phyloP scores from a whole-genome alignment of 2,888 invertebrate species.

The Cephus spinipes region DNA sequence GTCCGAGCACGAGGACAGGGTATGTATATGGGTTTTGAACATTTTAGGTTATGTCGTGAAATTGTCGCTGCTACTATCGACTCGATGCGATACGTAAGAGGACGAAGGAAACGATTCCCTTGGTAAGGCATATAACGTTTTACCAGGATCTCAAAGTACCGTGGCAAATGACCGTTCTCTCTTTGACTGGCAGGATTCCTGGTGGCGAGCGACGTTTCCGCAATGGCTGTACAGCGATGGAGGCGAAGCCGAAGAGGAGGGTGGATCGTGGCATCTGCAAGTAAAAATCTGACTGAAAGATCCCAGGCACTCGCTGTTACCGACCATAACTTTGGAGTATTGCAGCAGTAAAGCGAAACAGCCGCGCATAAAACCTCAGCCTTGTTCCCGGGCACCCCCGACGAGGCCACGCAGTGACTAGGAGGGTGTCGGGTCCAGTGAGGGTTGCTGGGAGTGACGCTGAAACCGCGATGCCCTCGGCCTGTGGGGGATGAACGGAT shows the following conservation, averaged over 20 bases:
- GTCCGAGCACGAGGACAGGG: no score
- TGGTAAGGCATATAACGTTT: background rate
- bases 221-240: background rate
- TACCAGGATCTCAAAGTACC: background rate
- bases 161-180: background rate
- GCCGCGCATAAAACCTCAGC: conserved; percentile 46
- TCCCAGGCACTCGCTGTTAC: background rate
- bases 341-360: conserved; percentile 52
- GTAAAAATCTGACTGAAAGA: background rate
- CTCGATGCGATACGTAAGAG: background rate
- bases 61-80: background rate
- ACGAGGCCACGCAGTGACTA: background rate
- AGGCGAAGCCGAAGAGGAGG: background rate
- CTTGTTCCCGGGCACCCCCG: conserved; percentile 11
- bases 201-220: background rate
- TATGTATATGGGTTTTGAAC: background rate
- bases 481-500: conserved; percentile 51
- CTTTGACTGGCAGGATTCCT: background rate
- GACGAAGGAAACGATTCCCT: background rate
- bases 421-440: conserved; percentile 25
- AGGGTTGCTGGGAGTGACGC: conserved; percentile 48
- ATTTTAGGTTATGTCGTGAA: background rate
- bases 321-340: conserved; percentile 35
- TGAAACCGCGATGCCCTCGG: conserved; percentile 49
- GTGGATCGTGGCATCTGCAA: background rate